Percentiles rank a stretch among this genome's conserved stretches.
Evolutionary conservation across 2,113 vertebrate genomes (phyloP).

Genomic region (Tenebrosternarchus preto): DNA sequence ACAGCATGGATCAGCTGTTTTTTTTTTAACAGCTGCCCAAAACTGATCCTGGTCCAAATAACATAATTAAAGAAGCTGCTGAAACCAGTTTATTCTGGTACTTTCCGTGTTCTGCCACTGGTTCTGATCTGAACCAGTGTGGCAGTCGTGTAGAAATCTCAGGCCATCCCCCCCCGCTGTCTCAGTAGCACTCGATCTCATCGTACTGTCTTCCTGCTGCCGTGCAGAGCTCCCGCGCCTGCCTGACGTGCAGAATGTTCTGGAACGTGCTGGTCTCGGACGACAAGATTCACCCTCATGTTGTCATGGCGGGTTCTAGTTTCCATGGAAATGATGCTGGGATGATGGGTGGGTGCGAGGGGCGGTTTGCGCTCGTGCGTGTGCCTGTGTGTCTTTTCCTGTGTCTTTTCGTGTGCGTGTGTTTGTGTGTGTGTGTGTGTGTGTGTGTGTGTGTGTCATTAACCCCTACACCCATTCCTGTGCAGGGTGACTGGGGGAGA

Average conservation of each 20-base stretch:
- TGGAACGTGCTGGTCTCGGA: not conserved
- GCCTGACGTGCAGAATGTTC: not conserved
- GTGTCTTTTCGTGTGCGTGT: slow-evolving; percentile 33
- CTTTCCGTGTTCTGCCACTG: not conserved
- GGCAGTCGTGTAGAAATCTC: not conserved
- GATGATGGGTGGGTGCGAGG: slow-evolving; percentile 10
- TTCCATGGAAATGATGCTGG: slow-evolving; percentile 54
- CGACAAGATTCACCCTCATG: not conserved
- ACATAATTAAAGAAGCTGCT: too few species aligned
- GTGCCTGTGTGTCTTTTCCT: slow-evolving; percentile 29
- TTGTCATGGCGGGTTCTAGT: slow-evolving; percentile 33
- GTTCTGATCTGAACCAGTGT: not conserved
- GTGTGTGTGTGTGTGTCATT: slow-evolving; percentile 24
- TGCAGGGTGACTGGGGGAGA: slow-evolving; percentile 77
- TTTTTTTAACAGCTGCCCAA: too few species aligned
- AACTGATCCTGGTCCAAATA: too few species aligned
- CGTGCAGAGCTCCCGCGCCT: not conserved
- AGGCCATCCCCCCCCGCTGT: not conserved
- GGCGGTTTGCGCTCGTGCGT: not conserved
- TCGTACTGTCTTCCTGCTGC: not conserved
- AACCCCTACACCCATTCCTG: slow-evolving; percentile 32
- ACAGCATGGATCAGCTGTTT: too few species aligned
- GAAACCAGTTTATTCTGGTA: too few species aligned
- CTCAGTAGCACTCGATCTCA: not conserved
- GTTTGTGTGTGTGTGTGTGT: slow-evolving; percentile 27